Evolutionary conservation across 2,797 vertebrate genomes (phyloP), one percentile per base, ranked within the genome.

Genomic region (Austrolebias charrua): DNA sequence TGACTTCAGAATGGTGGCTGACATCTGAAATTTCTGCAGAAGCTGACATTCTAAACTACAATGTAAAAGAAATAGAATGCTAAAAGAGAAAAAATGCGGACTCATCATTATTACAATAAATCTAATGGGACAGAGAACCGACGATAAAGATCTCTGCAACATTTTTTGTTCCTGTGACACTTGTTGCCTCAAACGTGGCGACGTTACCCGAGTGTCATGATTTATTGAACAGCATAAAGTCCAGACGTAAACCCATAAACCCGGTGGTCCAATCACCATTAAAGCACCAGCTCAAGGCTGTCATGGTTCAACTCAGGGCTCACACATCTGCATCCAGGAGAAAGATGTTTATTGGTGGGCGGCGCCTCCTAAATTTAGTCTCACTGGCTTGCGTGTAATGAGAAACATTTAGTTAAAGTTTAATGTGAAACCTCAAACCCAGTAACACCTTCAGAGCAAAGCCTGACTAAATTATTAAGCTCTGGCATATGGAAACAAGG

Each of bases 191-290:
- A 60, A 60, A 49, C 15, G 60, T 7, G 71, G 29, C 43, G 55
- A 33, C 51, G 28, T 45, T 42, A 55, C 33, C 56, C 55, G 57
- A 63, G 53, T 46, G 56, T 48, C 68, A 66, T 45, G 1, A 13
- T 71, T 71, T 60, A 73, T 55, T 54, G 63, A 75, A 74, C 48
- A 59, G 29, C 63, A 75, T 82, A 79, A 79, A 75, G 28, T 66
- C 66, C 62, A 69, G 54, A 69, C 58, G 19, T 2, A 5, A 45
- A 16, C 35, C 58, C 47, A 75, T 81, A 76, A 83, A 81, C 55
- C 53, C 57, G 50, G 50, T 35, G 45, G 29, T 71, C 67, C 64
- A 66, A 76, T 75, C 57, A 46, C 28, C 60, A 60, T 64, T 13
- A 7, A 9, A 18, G 60, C 50, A 55, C 55, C 47, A 69, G 47